Evolutionary conservation across 2,888 invertebrate genomes (phyloP), one percentile per base, ranked within the genome.

Genomic region (Thereva unica): DNA sequence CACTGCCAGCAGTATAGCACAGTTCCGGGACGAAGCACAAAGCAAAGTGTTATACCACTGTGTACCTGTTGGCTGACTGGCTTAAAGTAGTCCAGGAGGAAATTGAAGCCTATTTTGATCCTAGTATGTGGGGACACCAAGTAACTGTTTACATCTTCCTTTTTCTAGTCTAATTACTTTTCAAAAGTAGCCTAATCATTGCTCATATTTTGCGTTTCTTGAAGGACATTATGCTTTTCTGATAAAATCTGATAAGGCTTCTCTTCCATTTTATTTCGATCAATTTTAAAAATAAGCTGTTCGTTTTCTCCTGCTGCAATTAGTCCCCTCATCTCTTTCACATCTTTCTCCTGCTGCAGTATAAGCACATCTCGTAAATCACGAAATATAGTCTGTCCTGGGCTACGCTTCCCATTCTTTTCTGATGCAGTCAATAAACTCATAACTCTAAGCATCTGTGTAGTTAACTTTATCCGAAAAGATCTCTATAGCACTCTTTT

Each of bases 201-300:
- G 4, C 94, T 91, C 65, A 97, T 85, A 79, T 95, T 95, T 78
- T 97, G 97, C 86, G 97, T 96, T 81, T 97, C 97, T 76, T 96
- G 95, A 78, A 96, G 92, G 1, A 97, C 97, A 6, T 92, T 92
- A 77, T 96, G 96, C 70, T 97, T 88, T 78, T 77, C 81, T 10
- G 78, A 80, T 1, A 81, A 72, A 52, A 81, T 71, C 65, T 80
- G 80, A 72, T 79, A 79, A 2, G 80, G 93, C 79, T 97, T 97
- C 68, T 92, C 91, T 81, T 94, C 87, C 47, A 94, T 92, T 4
- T 93, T 94, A 82, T 95, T 94, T 56, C 95, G 84, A 77, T 96
- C 95, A 77, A 93, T 92, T 0, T 92, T 91, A 59, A 95, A 85
- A 56, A 93, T 85, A 78, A 93, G 91, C 76, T 95, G 86, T 78